Evolutionary conservation across 2,888 invertebrate genomes (phyloP), one percentile per base, ranked within the genome.

Genomic region (Eristalis pertinax): DNA sequence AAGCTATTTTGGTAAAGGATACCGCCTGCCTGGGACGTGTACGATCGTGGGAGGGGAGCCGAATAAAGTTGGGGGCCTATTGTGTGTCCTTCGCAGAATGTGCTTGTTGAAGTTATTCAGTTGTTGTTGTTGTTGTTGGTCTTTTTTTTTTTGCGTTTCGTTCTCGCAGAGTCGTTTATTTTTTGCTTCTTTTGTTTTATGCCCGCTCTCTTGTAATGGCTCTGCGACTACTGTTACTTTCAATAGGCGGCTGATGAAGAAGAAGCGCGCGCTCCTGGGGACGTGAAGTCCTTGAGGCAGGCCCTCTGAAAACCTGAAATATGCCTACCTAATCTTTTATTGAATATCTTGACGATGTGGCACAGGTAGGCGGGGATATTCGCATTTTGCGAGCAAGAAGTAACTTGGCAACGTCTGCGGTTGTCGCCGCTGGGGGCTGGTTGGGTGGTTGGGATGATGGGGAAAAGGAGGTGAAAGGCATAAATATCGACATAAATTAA

Each of bases 401-500:
- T 43, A 65, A 62, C 41, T 32, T 68, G 60, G 38, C 11, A 75
- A 22, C 15, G 65, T 56, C 38, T 78, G 77, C 56, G 50, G 69
- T 58, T 63, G 63, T 63, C 13, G 19, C 0, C 26, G 60, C 15
- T 10, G 56, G 8, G 24, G 22, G 41, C 8, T 0, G 32, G 50
- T 22, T 0, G 15, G 32, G 8, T 35, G 24, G 2, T n/a, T n/a
- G n/a, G n/a, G n/a, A n/a, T n/a, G n/a, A n/a, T n/a, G n/a, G n/a
- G n/a, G n/a, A n/a, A n/a, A 0, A 5, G 4, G 22, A 19, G 56
- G 29, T 7, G 38, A 38, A 22, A 41, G 5, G 41, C 68, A 50
- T 70, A 63, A 64, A 70, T 78, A 63, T 78, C 50, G 70, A 38
- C 73, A 73, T 77, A 72, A 83, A 83, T 83, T 77, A 73, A 35